Evolutionary conservation across 2,797 vertebrate species (phyloP).

Genomic region (Benthosema pterotum): DNA sequence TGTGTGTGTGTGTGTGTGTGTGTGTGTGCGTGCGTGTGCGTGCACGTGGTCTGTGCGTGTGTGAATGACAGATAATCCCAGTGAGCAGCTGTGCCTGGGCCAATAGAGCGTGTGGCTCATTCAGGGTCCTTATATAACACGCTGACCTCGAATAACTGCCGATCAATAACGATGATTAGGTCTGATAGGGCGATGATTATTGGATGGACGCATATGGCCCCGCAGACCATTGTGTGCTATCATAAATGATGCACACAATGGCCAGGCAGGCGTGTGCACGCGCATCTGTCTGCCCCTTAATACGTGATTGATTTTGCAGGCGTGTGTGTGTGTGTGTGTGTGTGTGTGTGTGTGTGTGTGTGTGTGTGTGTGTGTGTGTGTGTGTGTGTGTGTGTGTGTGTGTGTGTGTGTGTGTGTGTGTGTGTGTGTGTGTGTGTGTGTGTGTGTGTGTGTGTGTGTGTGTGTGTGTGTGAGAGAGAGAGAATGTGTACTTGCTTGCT

Average conservation of each 20-base stretch:
- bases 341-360: too few species aligned
- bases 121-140: conserved; percentile 60
- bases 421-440: too few species aligned
- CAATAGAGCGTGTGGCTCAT: conserved; percentile 67
- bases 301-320: conserved; percentile 19
- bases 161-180: conserved; percentile 65
- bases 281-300: too few species aligned
- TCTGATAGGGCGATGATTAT: conserved; percentile 39
- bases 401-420: too few species aligned
- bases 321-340: conserved; percentile 24
- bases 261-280: too few species aligned
- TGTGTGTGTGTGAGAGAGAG: too few species aligned
- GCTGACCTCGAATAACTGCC: conserved; percentile 60
- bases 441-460: too few species aligned
- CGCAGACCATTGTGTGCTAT: conserved; percentile 13
- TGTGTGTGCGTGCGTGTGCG: conserved; percentile 31
- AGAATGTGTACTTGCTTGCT: too few species aligned
- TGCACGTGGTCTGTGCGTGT: background rate
- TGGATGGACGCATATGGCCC: conserved; percentile 12
- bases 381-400: too few species aligned
- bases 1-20: conserved; percentile 10
- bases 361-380: too few species aligned
- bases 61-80: conserved; percentile 58
- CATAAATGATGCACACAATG: conserved; percentile 5
- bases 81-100: conserved; percentile 62